Evolutionary conservation across 2,113 vertebrate genomes (phyloP).

Genomic region (Calcarius ornatus): DNA sequence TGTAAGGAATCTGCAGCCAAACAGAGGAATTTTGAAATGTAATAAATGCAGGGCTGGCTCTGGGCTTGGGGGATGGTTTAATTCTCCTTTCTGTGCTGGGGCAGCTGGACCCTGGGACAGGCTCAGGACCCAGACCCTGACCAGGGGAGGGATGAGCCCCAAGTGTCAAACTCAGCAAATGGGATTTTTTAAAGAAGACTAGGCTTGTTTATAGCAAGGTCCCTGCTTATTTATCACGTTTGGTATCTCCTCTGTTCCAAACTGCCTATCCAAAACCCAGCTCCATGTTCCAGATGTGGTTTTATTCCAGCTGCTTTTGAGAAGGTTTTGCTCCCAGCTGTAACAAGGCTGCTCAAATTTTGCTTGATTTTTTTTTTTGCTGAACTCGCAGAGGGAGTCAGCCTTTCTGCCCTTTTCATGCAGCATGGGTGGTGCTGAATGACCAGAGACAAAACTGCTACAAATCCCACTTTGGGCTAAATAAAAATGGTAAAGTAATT

Average conservation of each 20-base stretch:
- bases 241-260: neutral
- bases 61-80: neutral
- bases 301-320: neutral
- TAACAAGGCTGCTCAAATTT: neutral
- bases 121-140: neutral
- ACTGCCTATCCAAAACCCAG: neutral
- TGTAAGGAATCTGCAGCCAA: neutral
- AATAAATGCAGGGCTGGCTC: neutral
- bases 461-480: neutral
- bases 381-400: neutral
- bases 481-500: neutral
- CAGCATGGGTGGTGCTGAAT: neutral
- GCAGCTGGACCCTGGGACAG: neutral
- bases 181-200: neutral
- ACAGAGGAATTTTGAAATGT: neutral
- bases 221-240: neutral
- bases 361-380: neutral
- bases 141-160: neutral
- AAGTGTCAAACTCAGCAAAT: neutral
- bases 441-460: neutral
- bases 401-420: neutral
- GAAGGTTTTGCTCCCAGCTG: neutral
- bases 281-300: accelerated
- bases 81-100: neutral
- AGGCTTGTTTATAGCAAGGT: neutral